Base-by-base conservation (phyloP, 2,113 vertebrate genomes). In the Ovibos moschatus region DNA sequence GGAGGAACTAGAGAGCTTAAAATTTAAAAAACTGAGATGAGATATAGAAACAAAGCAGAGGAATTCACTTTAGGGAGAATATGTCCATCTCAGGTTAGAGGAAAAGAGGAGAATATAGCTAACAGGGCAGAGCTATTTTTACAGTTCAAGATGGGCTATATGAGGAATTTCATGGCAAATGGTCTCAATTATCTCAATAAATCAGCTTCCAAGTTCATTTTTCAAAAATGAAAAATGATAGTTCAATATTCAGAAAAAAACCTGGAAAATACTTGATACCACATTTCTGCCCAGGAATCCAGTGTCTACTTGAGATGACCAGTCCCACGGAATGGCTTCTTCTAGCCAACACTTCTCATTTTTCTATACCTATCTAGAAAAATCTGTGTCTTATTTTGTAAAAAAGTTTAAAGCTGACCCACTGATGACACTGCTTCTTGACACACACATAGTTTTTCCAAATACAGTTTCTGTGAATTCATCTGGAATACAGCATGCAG, bases 131-230 rank as follows among this genome's bases (percentile, higher is more conserved):
- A 67, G n/a, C 14, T 87, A 58, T 19, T 25, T 58, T 76, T 76
- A 55, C 10, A 25, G 30, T 50, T 23, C 51, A 94, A 86, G 71
- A 71, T 21, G 33, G 40, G 40, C 67, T 10, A 83, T 27, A 15
- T 2, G 27, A 33, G 53, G 76, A 89, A 78, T 14, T 92, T 58
- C 45, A 43, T 4, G 51, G 27, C 50, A 87, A 92, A 83, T 67
- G 40, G 27, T 79, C 91, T 94, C 74, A 87, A 84, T 71, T 87
- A 92, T 60, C 43, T 95, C 74, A 79, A 64, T 74, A 95, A 90
- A 92, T 87, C 87, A 76, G 85, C 83, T 94, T 92, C 76, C 5
- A 83, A 33, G 21, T 51, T 96, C 21, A 90, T 78, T 79, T 95
- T 57, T 78, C 16, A 64, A 87, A 85, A 74, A 47, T 12, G 16